Base-by-base conservation (phyloP, 2,113 vertebrate species). In the Hucho hucho region DNA sequence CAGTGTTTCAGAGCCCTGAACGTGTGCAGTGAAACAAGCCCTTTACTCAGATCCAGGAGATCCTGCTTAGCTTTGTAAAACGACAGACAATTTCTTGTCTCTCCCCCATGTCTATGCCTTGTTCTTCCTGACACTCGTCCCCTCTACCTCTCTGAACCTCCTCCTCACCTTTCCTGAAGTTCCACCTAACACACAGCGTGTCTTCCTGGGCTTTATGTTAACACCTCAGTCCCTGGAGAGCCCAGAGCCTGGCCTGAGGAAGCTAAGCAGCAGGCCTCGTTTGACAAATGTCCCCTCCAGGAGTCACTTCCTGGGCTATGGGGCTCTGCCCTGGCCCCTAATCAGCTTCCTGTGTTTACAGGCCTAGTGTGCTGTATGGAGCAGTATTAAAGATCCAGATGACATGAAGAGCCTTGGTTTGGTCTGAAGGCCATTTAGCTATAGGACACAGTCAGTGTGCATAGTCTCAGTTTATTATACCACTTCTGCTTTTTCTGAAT, bases 281-380 rank as follows among this genome's bases (percentile, higher is more conserved):
- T 78, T 84, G 75, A 90, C 74, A 87, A 84, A 89, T 82, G 76
- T 65, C 72, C 80, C 24, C 46, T 81, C 70, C 74, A 79, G 63
- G 37, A 72, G 64, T 49, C 37, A 69, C 89, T 81, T 89, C 91
- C 90, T 89, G 87, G 84, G 75, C 74, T 72, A 80, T 72, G 24
- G 13, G 25, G 13, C 9, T 9, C 37, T 43, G 7, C 37, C 72
- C 64, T 70, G 59, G 80, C 64, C 22, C 49, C 49, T 14, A 53
- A 2, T 59, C 6, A 37, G 73, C 74, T 83, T 86, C 83, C 81
- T 88, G 76, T 83, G 72, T 74, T 83, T 26, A 49, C 43, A 53
- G 70, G n/a, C 58, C 74, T 70, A 28, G 7, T 37, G 66, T 29
- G 4, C 13, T 20, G 18, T 16, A 59, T 18, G 11, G 18, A 29